Base-by-base conservation (phyloP, 2,888 invertebrate species). In the Cephus nigrinus region DNA sequence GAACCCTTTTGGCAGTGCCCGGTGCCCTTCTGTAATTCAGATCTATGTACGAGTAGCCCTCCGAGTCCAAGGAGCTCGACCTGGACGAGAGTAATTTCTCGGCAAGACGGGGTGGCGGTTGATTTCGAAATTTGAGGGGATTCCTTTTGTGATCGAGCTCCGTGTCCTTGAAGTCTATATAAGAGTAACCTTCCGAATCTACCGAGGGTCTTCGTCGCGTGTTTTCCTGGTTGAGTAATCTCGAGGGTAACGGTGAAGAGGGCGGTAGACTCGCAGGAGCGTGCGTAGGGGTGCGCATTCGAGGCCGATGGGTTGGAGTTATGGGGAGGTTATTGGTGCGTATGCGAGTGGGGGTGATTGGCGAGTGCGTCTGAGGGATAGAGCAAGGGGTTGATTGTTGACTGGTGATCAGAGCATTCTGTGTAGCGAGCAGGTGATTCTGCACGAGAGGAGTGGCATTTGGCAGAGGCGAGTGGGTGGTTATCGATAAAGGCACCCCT, bases 171-270 rank as follows among this genome's bases (percentile, higher is more conserved):
- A 88, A 88, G 78, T 89, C 88, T 78, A 89, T 88, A 72, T 88
- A 89, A 23, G 89, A 88, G 71, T 89, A 89, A 4, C 89, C 89
- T 36, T 90, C 89, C 75, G 89, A 89, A 76, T 90, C 90, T 40
- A 90, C 87, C 35, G 89, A 89, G 12, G 86, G 83, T 31, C 88
- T 81, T 55, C 55, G 55, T 55, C 55, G 55, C 55, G 55, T 23
- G 2, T 55, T 55, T 23, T 55, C 55, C 55, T 55, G 55, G 55
- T 23, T 23, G 9, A 55, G 55, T 23, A 55, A 55, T 73, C 88
- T 82, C 40, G 78, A 35, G 32, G 74, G 5, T 40, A 78, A 72
- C 68, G 72, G 69, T 9, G 78, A 33, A 75, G 78, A 68, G 74
- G 35, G 5, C 75, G 68, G 35, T 36, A 36, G 34, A 72, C 33